These are phyloP conservation scores for Pithys albifrons DNA, from an alignment of 2,113 vertebrate genomes.

Conservation along the genomic window DNA sequence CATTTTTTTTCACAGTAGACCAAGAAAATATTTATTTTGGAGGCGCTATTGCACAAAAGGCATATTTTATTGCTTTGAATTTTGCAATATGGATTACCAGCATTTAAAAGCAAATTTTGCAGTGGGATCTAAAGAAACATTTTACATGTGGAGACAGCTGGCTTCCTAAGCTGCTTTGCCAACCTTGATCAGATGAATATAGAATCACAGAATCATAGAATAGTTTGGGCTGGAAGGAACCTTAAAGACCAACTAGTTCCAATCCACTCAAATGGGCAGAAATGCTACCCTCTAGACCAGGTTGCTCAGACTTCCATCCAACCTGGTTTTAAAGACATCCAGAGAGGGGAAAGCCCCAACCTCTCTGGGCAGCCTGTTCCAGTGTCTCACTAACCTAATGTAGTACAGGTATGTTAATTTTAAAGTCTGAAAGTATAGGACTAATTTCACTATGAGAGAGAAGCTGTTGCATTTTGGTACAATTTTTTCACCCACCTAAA, in stretches of 20 bases:
- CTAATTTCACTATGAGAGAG: not conserved
- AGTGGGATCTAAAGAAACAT: not conserved
- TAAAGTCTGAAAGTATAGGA: not conserved
- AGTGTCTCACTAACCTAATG: not conserved
- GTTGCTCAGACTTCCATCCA: not conserved
- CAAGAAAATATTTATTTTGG: conserved; percentile 25
- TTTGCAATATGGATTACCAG: not conserved
- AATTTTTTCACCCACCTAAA: not conserved
- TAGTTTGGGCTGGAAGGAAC: not conserved
- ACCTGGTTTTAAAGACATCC: not conserved
- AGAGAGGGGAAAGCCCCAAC: not conserved
- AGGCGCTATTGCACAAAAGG: not conserved
- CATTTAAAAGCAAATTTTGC: not conserved
- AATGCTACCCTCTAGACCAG: not conserved
- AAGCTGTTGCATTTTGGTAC: not conserved
- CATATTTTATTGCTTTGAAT: not conserved
- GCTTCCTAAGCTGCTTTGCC: not conserved
- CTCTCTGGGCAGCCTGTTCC: not conserved
- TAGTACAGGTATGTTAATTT: not conserved
- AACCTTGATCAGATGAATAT: not conserved
- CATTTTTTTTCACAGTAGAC: not conserved
- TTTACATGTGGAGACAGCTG: not conserved
- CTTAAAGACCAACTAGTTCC: not conserved
- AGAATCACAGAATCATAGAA: not conserved
- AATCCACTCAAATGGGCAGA: not conserved